phyloP scores from a whole-genome alignment of 1,140 invertebrate species.

The Drosophila suzukii region DNA sequence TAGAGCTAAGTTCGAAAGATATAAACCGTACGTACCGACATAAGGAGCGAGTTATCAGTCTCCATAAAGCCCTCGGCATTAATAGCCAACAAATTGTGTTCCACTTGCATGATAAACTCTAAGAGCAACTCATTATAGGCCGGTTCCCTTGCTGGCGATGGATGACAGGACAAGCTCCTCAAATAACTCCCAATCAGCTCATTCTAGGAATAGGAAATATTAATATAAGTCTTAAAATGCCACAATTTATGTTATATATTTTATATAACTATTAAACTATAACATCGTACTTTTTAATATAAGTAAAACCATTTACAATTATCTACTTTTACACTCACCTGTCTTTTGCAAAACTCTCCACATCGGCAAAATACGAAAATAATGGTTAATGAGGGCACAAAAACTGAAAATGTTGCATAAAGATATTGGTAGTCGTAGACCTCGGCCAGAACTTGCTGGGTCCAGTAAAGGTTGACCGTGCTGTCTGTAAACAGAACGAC shows the following conservation, averaged over 20 bases:
- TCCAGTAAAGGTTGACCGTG: slow-evolving; percentile 66
- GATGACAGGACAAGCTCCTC: slow-evolving; percentile 37
- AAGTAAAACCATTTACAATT: neutral
- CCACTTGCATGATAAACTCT: slow-evolving; percentile 65
- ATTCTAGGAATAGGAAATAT: slow-evolving; percentile 23
- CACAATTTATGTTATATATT: too few relatives aligned
- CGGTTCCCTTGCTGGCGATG: slow-evolving; percentile 12
- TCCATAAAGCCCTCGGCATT: slow-evolving; percentile 66
- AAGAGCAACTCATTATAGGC: slow-evolving; percentile 52
- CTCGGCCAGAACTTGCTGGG: slow-evolving; percentile 44
- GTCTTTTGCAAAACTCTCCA: slow-evolving; percentile 59
- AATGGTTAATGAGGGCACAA: slow-evolving; percentile 33
- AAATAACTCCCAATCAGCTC: slow-evolving; percentile 56
- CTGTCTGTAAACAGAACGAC: slow-evolving; percentile 68
- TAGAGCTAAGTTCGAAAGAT: neutral
- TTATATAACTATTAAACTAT: too few relatives aligned
- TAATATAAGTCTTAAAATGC: neutral
- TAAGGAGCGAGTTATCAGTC: slow-evolving; percentile 61
- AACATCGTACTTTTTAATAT: too few relatives aligned
- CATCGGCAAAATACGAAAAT: slow-evolving; percentile 50
- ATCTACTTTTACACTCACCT: slow-evolving; percentile 34
- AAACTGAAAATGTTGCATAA: slow-evolving; percentile 24
- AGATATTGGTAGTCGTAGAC: slow-evolving; percentile 42
- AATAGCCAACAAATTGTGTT: slow-evolving; percentile 61
- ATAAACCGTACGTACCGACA: slow-evolving; percentile 50